Percentiles rank a stretch among this genome's conserved stretches.
Conservation (phyloP, 2,888 invertebrate species). For the Cremastinae sp. region DNA sequence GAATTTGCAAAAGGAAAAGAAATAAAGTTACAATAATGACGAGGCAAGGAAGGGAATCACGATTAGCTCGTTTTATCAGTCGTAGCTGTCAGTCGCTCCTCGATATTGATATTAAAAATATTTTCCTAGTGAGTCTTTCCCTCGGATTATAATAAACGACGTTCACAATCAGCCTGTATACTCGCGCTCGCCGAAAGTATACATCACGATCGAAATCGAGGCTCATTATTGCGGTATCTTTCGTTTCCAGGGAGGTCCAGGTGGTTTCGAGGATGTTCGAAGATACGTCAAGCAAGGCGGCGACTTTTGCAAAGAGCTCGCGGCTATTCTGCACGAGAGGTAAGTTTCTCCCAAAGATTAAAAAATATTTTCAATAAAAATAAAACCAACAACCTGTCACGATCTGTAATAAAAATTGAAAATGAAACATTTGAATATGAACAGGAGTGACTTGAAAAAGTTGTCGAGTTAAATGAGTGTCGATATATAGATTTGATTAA, state of each 20-base stretch:
- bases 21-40: neutral
- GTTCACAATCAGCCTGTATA: neutral
- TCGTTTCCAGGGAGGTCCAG: conserved; percentile 89
- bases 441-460: too few species aligned
- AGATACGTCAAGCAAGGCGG: conserved; percentile 96
- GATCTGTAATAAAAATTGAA: too few species aligned
- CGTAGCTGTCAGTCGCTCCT: conserved; percentile 53
- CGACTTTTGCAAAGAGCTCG: conserved; percentile 96
- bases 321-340: conserved; percentile 95
- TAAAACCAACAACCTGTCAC: too few species aligned
- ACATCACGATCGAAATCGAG: neutral
- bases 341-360: too few species aligned
- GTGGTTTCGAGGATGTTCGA: conserved; percentile 95
- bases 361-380: neutral
- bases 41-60: conserved; percentile 38
- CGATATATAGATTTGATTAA: too few species aligned
- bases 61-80: conserved; percentile 55
- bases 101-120: conserved; percentile 53
- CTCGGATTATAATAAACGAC: neutral
- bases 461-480: neutral
- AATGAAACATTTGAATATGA: too few species aligned
- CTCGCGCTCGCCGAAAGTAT: neutral
- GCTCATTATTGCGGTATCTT: conserved; percentile 26
- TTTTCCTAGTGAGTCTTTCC: conserved; percentile 21
- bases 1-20: conserved; percentile 4